These are phyloP conservation scores for Tachycineta bicolor DNA, from an alignment of 2,113 vertebrate species.

Conservation along the genomic window DNA sequence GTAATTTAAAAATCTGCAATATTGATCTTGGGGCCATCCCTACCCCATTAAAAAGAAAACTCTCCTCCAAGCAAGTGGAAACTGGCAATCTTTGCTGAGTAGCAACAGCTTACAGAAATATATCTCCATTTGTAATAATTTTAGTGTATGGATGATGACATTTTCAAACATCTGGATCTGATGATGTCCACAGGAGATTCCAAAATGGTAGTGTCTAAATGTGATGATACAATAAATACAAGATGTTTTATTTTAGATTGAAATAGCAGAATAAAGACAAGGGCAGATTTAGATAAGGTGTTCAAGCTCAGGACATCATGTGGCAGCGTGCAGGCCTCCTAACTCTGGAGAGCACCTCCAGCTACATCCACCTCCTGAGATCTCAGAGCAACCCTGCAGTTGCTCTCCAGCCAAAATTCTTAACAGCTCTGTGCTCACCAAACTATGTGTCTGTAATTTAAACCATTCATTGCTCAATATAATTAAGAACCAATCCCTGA, in stretches of 20 bases:
- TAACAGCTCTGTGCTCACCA: constrained; percentile 52
- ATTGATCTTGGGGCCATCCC: constrained; percentile 48
- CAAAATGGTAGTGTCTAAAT: constrained; percentile 75
- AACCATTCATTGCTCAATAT: constrained; percentile 46
- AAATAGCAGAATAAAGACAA: constrained; percentile 49
- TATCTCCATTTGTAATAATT: constrained; percentile 72
- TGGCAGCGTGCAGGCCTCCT: neutral
- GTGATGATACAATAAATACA: constrained; percentile 70
- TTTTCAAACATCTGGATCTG: constrained; percentile 76
- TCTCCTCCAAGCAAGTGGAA: constrained; percentile 58
- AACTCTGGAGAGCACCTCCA: constrained; percentile 32
- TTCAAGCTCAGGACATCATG: constrained; percentile 22
- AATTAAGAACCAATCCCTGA: constrained; percentile 59
- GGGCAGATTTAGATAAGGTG: constrained; percentile 31
- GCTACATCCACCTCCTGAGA: constrained; percentile 17
- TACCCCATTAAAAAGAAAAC: constrained; percentile 48
- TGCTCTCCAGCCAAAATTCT: constrained; percentile 63
- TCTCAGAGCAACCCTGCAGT: constrained; percentile 36
- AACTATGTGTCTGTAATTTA: constrained; percentile 59
- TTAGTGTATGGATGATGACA: constrained; percentile 71
- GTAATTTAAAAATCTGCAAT: constrained; percentile 37
- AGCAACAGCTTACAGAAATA: constrained; percentile 66
- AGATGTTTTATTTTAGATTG: constrained; percentile 63
- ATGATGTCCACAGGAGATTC: constrained; percentile 74
- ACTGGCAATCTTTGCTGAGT: constrained; percentile 45